phyloP scores from a whole-genome alignment of 2,113 vertebrate species.

The Zosterops pallidus region DNA sequence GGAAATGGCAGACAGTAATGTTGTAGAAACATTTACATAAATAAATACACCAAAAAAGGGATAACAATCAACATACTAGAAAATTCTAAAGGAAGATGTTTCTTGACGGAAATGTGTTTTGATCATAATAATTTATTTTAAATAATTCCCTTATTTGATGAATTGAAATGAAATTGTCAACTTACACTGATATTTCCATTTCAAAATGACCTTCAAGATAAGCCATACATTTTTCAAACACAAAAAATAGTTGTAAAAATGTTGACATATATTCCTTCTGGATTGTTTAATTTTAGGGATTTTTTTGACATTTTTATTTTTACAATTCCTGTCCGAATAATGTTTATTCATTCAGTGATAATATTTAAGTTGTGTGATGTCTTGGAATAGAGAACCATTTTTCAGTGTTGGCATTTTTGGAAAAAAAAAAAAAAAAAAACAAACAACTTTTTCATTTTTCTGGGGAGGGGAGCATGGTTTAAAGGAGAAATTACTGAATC shows the following conservation, averaged over 20 bases:
- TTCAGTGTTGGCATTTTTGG: background rate
- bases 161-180: background rate
- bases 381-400: background rate
- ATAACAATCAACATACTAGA: background rate
- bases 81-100: background rate
- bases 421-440: background rate
- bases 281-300: background rate
- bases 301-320: background rate
- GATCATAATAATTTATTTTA: background rate
- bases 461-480: fast-evolving
- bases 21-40: background rate
- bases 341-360: background rate
- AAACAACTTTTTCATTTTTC: background rate
- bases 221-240: background rate
- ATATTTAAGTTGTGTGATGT: background rate
- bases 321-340: background rate
- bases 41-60: background rate
- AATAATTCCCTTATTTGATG: background rate
- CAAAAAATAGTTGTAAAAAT: background rate
- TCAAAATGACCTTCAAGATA: background rate
- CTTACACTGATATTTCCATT: background rate
- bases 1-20: background rate
- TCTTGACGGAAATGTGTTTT: background rate
- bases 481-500: background rate
- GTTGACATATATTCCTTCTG: background rate